phyloP scores from a whole-genome alignment of 2,888 invertebrate species.

The Chouioia cunea region DNA sequence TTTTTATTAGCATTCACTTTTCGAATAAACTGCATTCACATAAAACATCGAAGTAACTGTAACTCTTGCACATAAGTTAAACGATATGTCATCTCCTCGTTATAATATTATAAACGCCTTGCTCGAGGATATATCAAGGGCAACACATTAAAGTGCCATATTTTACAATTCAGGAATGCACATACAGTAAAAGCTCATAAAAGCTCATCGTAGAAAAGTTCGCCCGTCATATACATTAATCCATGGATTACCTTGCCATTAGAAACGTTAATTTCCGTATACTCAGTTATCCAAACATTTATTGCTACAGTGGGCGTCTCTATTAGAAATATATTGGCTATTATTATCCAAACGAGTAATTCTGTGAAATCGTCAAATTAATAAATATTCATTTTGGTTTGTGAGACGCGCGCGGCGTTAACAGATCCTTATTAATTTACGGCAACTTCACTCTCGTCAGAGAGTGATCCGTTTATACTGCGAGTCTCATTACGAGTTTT shows the following conservation, averaged over 20 bases:
- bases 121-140: no score
- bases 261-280: slow-evolving; percentile 51
- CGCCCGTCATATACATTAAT: slow-evolving; percentile 47
- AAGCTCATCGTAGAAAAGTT: slow-evolving; percentile 16
- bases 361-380: not conserved
- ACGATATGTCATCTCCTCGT: not conserved
- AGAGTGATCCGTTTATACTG: slow-evolving; percentile 10
- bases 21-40: no score
- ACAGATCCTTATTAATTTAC: slow-evolving; percentile 25
- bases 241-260: slow-evolving; percentile 50
- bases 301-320: slow-evolving; percentile 48
- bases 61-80: no score
- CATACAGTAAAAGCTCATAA: not conserved
- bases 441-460: slow-evolving; percentile 6
- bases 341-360: not conserved
- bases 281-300: slow-evolving; percentile 28
- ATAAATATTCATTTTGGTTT: slow-evolving; percentile 3
- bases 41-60: no score
- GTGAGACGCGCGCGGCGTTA: not conserved
- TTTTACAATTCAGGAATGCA: slow-evolving; percentile 17
- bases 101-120: not conserved
- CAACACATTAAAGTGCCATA: slow-evolving; percentile 8
- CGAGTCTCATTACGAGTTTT: slow-evolving; percentile 19
- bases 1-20: no score
- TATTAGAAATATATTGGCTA: slow-evolving; percentile 48